phyloP scores from a whole-genome alignment of 2,888 invertebrate genomes.

The Cantharis lateralis region DNA sequence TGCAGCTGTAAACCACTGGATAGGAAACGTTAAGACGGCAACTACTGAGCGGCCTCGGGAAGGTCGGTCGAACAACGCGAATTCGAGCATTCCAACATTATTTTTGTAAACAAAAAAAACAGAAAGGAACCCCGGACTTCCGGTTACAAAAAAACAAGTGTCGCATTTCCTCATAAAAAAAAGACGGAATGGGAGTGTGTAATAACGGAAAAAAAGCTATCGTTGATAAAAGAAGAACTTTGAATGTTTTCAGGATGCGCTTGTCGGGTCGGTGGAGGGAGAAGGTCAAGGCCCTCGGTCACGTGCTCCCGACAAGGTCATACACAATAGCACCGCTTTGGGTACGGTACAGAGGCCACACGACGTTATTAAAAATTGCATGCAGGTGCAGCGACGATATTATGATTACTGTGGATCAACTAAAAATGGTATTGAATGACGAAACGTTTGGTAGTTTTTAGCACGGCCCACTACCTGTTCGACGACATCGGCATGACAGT shows the following conservation, averaged over 20 bases:
- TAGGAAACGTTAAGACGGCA: conserved; percentile 31
- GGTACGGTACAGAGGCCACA: background rate
- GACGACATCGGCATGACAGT: conserved; percentile 41
- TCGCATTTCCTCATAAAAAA: background rate
- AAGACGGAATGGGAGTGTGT: background rate
- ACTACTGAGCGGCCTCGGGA: conserved; percentile 38
- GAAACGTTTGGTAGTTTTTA: conserved; percentile 20
- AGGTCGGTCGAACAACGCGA: conserved; percentile 37
- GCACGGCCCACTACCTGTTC: conserved; percentile 42
- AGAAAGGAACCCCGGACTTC: background rate
- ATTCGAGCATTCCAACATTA: conserved; percentile 33
- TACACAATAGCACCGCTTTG: conserved; percentile 42
- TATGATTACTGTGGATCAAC: background rate
- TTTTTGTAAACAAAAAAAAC: background rate
- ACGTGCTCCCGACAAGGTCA: conserved; percentile 63
- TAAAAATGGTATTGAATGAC: conserved; percentile 14
- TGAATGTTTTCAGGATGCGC: conserved; percentile 34
- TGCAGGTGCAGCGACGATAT: conserved; percentile 13
- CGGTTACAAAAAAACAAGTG: background rate
- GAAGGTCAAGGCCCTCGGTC: conserved; percentile 64
- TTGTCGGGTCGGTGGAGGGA: conserved; percentile 36
- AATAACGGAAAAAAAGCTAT: conserved; percentile 6
- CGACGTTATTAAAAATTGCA: conserved; percentile 17
- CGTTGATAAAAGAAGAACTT: conserved; percentile 6
- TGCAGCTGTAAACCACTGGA: conserved; percentile 31